Percentiles rank a stretch among this genome's conserved stretches.
Conservation (phyloP, 2,888 invertebrate genomes). For the Timandra comae region DNA sequence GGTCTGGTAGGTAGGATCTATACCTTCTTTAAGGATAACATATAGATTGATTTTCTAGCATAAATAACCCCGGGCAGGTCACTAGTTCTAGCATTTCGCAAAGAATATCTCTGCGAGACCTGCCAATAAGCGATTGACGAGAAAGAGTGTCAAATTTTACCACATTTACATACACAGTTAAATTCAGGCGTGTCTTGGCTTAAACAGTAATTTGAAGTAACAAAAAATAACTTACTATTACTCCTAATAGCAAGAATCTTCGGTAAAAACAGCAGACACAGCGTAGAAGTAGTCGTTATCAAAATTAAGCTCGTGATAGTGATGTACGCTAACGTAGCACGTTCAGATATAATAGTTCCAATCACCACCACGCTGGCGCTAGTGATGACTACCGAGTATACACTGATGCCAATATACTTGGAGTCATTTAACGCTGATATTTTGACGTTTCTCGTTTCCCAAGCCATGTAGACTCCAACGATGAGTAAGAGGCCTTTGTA, state of each 20-base stretch:
- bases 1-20: too few relatives aligned
- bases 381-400: conserved; percentile 93
- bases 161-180: too few relatives aligned
- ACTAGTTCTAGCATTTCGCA: too few relatives aligned
- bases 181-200: too few relatives aligned
- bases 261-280: conserved; percentile 91
- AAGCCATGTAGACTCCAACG: conserved; percentile 96
- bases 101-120: too few relatives aligned
- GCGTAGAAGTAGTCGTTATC: conserved; percentile 89
- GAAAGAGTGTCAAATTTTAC: too few relatives aligned
- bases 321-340: conserved; percentile 87
- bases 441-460: conserved; percentile 95
- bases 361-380: conserved; percentile 91
- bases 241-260: conserved; percentile 86
- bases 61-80: too few relatives aligned
- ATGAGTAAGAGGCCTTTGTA: conserved; percentile 92
- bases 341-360: conserved; percentile 90
- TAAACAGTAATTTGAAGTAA: too few relatives aligned
- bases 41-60: too few relatives aligned
- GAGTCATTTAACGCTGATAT: conserved; percentile 95
- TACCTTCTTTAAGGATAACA: too few relatives aligned
- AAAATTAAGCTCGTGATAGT: conserved; percentile 90
- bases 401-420: conserved; percentile 94
- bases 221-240: conserved; percentile 77
- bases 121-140: too few relatives aligned